Evolutionary conservation across 2,113 vertebrate species (phyloP).

Genomic region (Regulus satrapa): DNA sequence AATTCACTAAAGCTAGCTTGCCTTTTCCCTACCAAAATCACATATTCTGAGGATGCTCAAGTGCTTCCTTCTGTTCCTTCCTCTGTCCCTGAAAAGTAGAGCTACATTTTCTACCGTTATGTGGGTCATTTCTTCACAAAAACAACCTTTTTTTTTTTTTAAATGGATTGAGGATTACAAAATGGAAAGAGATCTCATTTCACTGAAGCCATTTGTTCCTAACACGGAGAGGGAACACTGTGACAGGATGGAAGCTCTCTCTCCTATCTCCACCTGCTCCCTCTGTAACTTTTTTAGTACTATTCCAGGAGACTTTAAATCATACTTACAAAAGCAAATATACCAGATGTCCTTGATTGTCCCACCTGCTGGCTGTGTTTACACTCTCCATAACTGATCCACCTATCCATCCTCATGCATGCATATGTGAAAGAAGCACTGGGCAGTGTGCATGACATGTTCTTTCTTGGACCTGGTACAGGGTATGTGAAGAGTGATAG

Average conservation of each 20-base stretch:
- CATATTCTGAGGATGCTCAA: not conserved
- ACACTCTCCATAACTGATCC: not conserved
- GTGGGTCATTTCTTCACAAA: not conserved
- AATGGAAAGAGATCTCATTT: not conserved
- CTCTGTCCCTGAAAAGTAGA: not conserved
- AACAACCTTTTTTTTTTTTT: not conserved
- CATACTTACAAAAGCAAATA: not conserved
- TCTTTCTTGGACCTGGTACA: not conserved
- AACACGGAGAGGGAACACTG: not conserved
- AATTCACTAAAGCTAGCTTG: not conserved
- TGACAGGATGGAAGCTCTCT: not conserved
- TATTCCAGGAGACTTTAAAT: not conserved
- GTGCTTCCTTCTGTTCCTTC: not conserved
- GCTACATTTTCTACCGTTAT: not conserved
- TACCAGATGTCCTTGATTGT: not conserved
- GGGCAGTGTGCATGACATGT: not conserved
- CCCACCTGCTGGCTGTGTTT: not conserved
- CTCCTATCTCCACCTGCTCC: not conserved
- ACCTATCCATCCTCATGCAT: not conserved
- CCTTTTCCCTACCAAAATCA: not conserved
- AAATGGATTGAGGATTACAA: not conserved
- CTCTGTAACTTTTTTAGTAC: not conserved
- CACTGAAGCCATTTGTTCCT: not conserved
- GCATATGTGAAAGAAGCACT: not conserved
- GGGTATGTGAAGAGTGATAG: not conserved